phyloP scores from a whole-genome alignment of 2,797 vertebrate genomes.

The Chaenodraco wilsoni region DNA sequence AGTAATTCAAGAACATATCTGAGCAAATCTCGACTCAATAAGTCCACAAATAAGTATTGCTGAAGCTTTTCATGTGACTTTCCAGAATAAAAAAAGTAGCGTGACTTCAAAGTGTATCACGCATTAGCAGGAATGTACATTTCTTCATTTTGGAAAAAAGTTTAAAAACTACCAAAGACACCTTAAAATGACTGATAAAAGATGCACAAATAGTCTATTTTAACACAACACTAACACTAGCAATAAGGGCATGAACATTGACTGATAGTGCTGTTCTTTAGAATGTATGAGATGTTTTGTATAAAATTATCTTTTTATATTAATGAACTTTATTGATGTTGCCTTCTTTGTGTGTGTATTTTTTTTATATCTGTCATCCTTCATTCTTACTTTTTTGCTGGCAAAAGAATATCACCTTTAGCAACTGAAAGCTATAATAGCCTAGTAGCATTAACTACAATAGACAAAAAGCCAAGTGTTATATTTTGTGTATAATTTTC shows the following conservation, averaged over 20 bases:
- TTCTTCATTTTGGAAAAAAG: slow-evolving; percentile 61
- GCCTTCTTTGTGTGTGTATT: slow-evolving; percentile 55
- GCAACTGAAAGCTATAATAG: slow-evolving; percentile 80
- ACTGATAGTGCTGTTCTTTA: slow-evolving; percentile 81
- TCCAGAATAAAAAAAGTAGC: slow-evolving; percentile 35
- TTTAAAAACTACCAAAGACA: slow-evolving; percentile 85
- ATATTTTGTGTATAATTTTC: slow-evolving; percentile 89
- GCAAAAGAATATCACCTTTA: slow-evolving; percentile 87
- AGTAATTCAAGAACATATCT: slow-evolving; percentile 36
- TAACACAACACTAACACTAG: slow-evolving; percentile 77
- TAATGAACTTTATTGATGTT: slow-evolving; percentile 79
- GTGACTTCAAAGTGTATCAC: slow-evolving; percentile 49
- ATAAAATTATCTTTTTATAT: slow-evolving; percentile 77
- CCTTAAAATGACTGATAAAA: slow-evolving; percentile 70
- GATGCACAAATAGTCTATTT: slow-evolving; percentile 73
- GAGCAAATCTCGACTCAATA: slow-evolving; percentile 37
- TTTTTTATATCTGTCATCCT: slow-evolving; percentile 80
- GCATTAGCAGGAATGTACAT: slow-evolving; percentile 43
- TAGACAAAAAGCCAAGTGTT: slow-evolving; percentile 85
- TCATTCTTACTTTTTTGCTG: slow-evolving; percentile 87
- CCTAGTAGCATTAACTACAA: slow-evolving; percentile 82
- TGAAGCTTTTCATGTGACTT: slow-evolving; percentile 39
- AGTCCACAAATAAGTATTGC: slow-evolving; percentile 43
- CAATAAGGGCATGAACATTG: slow-evolving; percentile 71
- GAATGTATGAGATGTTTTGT: slow-evolving; percentile 84